Conservation (phyloP, 2,113 vertebrate genomes). For the Sinosuthora webbiana region DNA sequence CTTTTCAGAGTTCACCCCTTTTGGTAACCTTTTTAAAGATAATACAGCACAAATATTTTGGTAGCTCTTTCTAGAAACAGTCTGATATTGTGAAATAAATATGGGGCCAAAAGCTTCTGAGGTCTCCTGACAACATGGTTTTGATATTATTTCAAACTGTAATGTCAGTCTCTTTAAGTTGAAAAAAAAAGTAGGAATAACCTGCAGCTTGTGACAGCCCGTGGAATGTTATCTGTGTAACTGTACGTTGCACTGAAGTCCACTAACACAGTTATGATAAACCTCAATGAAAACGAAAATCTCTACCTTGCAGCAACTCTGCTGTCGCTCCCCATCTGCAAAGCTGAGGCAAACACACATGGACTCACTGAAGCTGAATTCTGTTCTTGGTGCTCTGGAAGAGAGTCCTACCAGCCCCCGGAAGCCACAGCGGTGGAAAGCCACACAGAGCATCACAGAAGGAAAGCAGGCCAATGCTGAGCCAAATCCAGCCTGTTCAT, state of each 20-base stretch:
- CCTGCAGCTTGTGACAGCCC: not conserved
- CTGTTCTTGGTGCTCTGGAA: not conserved
- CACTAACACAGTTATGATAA: not conserved
- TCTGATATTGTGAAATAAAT: not conserved
- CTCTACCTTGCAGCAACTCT: not conserved
- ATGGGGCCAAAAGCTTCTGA: not conserved
- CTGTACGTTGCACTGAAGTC: accelerated
- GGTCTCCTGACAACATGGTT: not conserved
- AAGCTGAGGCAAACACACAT: not conserved
- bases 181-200: not conserved
- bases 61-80: not conserved
- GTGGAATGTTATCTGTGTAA: not conserved
- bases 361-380: not conserved
- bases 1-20: not conserved
- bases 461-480: not conserved
- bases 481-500: not conserved
- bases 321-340: not conserved
- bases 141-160: not conserved
- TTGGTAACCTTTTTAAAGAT: not conserved
- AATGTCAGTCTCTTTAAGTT: not conserved
- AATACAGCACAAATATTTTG: not conserved
- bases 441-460: not conserved
- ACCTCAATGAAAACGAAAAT: not conserved
- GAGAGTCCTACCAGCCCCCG: not conserved
- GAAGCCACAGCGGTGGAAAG: not conserved